Base-by-base conservation (phyloP, 2,113 vertebrate genomes). In the Hipposideros armiger region DNA sequence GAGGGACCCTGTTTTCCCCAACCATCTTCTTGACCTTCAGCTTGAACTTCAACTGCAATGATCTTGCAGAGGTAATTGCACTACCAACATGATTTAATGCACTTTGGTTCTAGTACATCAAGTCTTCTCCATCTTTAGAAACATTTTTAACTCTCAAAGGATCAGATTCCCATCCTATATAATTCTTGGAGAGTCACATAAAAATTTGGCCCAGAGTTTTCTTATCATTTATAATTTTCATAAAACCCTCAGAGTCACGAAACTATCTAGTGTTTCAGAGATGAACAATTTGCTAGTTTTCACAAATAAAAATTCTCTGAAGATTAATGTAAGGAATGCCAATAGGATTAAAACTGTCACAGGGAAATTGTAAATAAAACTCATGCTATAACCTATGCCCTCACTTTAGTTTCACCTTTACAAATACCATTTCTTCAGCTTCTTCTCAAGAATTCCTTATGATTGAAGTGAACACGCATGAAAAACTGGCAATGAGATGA, bases 201-300 rank as follows among this genome's bases (percentile, higher is more conserved):
- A 94, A 96, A 97, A 95, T 93, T 86, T 97, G 97, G 97, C 95
- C 42, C 91, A 72, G 93, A 62, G 91, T 90, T 88, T 95, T 62
- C 91, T 98, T 97, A 96, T 98, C 96, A 98, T 96, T 97, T 97
- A 93, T 96, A 97, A 97, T 98, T 97, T 97, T 96, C 86, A 81
- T 90, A 96, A 97, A 90, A 50, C 26, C 74, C 76, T 96, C 80
- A 88, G 84, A 94, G 91, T 96, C 94, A 96, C 95, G 83, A 82
- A 97, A 92, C 91, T 73, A 66, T 92, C 96, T 82, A 69, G 42
- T 72, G 87, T 96, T 98, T 95, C 95, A 97, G 95, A 91, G 91
- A 96, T 73, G 95, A 93, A 83, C 83, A 77, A 89, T 96, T 94
- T 97, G 84, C 84, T 90, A 26, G 64, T 78, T 87, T 94, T 95